Base-by-base conservation (phyloP, 2,888 invertebrate genomes). In the Brassicogethes aeneus region DNA sequence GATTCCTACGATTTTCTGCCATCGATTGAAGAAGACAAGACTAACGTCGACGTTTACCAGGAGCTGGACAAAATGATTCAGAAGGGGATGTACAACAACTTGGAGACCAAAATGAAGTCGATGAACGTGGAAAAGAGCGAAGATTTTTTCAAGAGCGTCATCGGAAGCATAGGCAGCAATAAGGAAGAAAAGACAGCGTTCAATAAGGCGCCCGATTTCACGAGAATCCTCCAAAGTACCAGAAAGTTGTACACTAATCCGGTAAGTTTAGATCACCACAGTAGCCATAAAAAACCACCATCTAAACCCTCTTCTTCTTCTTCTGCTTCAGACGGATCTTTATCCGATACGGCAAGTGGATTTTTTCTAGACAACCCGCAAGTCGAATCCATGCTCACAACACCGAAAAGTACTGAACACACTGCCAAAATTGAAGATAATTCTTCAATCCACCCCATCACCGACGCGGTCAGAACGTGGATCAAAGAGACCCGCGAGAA, bases 401-500 rank as follows among this genome's bases (percentile, higher is more conserved):
- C 23, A 7, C 5, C 5, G 23, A n/a, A n/a, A n/a, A n/a, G n/a
- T n/a, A 23, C 23, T 5, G 5, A 23, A 5, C 23, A 23, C 10
- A n/a, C n/a, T n/a, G n/a, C n/a, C n/a, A n/a, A n/a, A n/a, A n/a
- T n/a, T n/a, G n/a, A n/a, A n/a, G n/a, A n/a, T n/a, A n/a, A n/a
- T n/a, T n/a, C n/a, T n/a, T n/a, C n/a, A n/a, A n/a, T n/a, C n/a
- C 10, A 69, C 50, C 75, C 76, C 8, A 73, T 79, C 41, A 78
- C 76, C 2, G 66, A 71, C 35, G 78, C 78, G 1, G 78, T 79
- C 1, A 75, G 70, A 36, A 71, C 75, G 40, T 79, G 79, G 79
- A 68, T 79, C 50, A 64, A 65, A 34, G 64, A 65, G 46, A 68
- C 66, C 2, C 55, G 68, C 8, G 68, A 69, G 48, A 62, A 55